Base-by-base conservation (phyloP, 2,113 vertebrate genomes). In the Orycteropus afer region DNA sequence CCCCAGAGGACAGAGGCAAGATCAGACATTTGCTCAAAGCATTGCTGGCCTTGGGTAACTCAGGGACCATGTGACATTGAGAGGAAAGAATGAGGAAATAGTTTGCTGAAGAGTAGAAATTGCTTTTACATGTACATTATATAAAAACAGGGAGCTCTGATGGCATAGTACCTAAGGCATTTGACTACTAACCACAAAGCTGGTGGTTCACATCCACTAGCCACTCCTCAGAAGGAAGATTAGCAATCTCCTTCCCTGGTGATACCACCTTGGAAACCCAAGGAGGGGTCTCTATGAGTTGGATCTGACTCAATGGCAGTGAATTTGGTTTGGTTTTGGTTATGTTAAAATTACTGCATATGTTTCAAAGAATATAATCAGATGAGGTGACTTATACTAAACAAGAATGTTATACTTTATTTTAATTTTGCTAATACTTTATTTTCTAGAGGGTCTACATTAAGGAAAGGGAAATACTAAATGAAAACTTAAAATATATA, bases 1-100 rank as follows among this genome's bases (percentile, higher is more conserved):
- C 32, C 32, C 37, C 3, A 7, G 32, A 34, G 17, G 51, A 47
- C 37, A 45, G n/a, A 23, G n/a, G 3, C 10, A 10, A 1, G 0
- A 14, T n/a, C 14, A 13, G 17, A 3, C n/a, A 1, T 27, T 40
- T 61, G 15, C n/a, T n/a, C n/a, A 61, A 18, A 78, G 15, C 4
- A 4, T 9, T 23, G 42, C 53, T 6, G 7, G 13, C 51, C n/a
- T 45, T 5, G 3, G 6, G 6, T 20, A 37, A n/a, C 34, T 37
- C 10, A 29, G 18, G 22, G 22, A 12, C 45, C 22, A 8, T 6
- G 8, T 34, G 3, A 18, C 32, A 5, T 7, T 61, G 63, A 47
- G 73, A 63, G 37, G 37, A 25, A 55, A 23, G 55, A 40, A 8
- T 11, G 27, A 53, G 67, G 18, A 10, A 13, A 0, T 40, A 53